phyloP scores from a whole-genome alignment of 2,888 invertebrate genomes.

The Bibio marci region DNA sequence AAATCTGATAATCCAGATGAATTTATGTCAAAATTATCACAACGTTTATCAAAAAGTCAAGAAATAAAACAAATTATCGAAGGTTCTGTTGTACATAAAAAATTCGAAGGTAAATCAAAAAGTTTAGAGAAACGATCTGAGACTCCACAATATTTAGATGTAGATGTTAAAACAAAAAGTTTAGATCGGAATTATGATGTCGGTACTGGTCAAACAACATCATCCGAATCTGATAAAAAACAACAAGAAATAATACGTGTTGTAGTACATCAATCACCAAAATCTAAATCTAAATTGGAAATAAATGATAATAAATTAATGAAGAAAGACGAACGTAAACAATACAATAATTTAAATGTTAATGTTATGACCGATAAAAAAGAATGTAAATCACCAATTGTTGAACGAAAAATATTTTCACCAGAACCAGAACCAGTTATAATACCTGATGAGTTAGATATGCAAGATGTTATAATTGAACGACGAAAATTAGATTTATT shows the following conservation, averaged over 20 bases:
- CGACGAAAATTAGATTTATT: slow-evolving; percentile 42
- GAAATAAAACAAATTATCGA: slow-evolving; percentile 46
- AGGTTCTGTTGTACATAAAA: slow-evolving; percentile 43
- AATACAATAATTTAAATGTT: slow-evolving; percentile 1
- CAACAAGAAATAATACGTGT: background rate
- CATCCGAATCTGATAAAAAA: slow-evolving; percentile 10
- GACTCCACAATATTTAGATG: slow-evolving; percentile 31
- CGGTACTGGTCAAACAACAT: slow-evolving; percentile 18
- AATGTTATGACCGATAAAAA: slow-evolving; percentile 15
- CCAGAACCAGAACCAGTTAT: background rate
- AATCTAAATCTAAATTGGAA: too few relatives aligned
- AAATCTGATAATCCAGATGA: slow-evolving; percentile 33
- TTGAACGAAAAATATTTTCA: slow-evolving; percentile 8
- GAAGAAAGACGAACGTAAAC: slow-evolving; percentile 3
- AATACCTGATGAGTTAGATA: slow-evolving; percentile 30
- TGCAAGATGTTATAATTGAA: slow-evolving; percentile 42
- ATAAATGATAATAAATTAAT: too few relatives aligned
- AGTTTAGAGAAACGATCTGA: slow-evolving; percentile 43
- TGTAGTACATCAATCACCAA: too few relatives aligned
- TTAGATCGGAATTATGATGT: slow-evolving; percentile 45
- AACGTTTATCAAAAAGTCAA: slow-evolving; percentile 39
- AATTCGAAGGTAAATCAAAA: slow-evolving; percentile 43
- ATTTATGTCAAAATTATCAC: slow-evolving; percentile 38
- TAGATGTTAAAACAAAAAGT: slow-evolving; percentile 52
- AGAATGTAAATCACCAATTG: slow-evolving; percentile 4